Base-by-base conservation (phyloP, 1,140 invertebrate genomes). In the Plutomurus gul region DNA sequence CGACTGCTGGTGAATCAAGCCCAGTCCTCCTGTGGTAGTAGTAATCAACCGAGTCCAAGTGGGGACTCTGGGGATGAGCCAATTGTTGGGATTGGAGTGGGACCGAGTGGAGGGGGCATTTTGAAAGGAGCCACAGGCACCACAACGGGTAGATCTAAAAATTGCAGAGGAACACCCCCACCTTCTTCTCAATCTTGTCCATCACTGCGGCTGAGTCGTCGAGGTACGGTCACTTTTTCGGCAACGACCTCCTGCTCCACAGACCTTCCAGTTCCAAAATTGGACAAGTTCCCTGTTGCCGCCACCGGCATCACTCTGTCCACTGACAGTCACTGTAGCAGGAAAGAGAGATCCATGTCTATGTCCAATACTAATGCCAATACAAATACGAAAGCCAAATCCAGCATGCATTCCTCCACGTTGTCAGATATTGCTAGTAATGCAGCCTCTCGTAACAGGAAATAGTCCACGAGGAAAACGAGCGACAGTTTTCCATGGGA, bases 1-100 rank as follows among this genome's bases (percentile, higher is more conserved):
- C 25, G 70, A 39, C 77, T 49, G 4, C 22, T 78, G 20, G 77
- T 78, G 43, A 78, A 78, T 40, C 77, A 78, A 73, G 77, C 77
- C 7, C 49, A 72, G 22, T 51, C 40, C 56, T 77, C 51, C 5
- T 77, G 51, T 33, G 39, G 40, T 20, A 47, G 51, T 49, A 76
- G 73, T 22, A 46, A 47, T 47, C 40, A 49, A 36, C 27, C 22
- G 18, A 65, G 47, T 77, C 75, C 37, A 65, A 77, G 75, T 47
- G 56, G 75, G 33, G 56, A 60, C 43, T 27, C 37, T n/a, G 20
- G 36, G 20, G 46, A 65, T 33, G 36, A 40, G 22, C 20, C 18
- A n/a, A n/a, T n/a, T 43, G 11, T 47, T 20, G 71, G 37, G 4
- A 73, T 40, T 20, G 71, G 43, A 27, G 20, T 25, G 7, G 71